Base-by-base conservation (phyloP, 2,113 vertebrate species). In the Centrocercus urophasianus region DNA sequence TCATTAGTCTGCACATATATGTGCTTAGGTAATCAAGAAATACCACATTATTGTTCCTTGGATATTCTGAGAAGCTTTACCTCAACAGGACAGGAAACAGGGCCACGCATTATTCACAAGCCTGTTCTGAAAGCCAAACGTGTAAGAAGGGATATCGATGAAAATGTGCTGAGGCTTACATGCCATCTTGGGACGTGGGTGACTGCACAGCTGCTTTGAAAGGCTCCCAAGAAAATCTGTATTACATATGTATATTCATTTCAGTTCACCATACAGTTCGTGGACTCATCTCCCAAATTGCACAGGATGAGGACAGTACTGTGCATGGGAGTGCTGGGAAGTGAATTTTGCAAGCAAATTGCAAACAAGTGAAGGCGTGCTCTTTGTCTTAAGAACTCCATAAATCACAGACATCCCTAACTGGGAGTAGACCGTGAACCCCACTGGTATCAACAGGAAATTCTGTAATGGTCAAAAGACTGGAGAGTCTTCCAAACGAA, bases 11-110 rank as follows among this genome's bases (percentile, higher is more conserved):
- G 88, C 91, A 95, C 76, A 73, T 91, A 93, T 92, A 38, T 78
- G 30, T 93, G 93, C 94, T 95, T 94, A 84, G 75, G 93, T 95
- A 93, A 94, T 93, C 73, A 88, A 90, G 57, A 91, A 95, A 82
- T 75, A 80, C 71, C 27, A 2, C 43, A 27, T 86, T 88, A 72
- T 69, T 80, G 47, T 82, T 91, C 40, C 57, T 88, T 69, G 83
- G 80, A 80, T 3, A 11, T 81, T 93, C 70, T 75, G 30, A 94
- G 65, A 61, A 86, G 76, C 83, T 94, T 89, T 72, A 61, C 79
- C 54, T 90, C 76, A 79, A 43, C 0, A 59, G 15, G 47, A 47
- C 59, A 82, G 70, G 79, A 80, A 89, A 65, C 69, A 67, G 54
- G 22, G 82, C 16, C 40, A 66, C 1, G 0, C 25, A 21, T 90